Evolutionary conservation across 2,797 vertebrate genomes (phyloP).

Genomic region (Clarias pachynema): DNA sequence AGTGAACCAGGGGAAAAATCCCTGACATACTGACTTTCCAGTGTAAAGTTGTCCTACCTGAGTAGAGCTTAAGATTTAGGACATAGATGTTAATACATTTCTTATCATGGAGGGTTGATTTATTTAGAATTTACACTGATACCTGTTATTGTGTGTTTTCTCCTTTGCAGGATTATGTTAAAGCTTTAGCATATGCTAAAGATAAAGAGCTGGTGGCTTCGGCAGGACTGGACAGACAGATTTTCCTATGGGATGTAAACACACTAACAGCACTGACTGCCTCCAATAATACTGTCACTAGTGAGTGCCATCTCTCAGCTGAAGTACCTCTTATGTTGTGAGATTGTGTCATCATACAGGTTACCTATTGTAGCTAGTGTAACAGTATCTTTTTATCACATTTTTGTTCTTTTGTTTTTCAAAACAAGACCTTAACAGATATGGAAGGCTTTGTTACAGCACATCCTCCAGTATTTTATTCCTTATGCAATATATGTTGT

Average conservation of each 20-base stretch:
- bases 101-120: background rate
- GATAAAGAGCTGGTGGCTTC: conserved; percentile 88
- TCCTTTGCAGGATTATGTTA: conserved; percentile 82
- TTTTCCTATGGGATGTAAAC: conserved; percentile 91
- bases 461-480: background rate
- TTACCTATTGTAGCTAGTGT: background rate
- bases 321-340: background rate
- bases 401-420: too few species aligned
- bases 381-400: too few species aligned
- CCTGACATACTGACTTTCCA: background rate
- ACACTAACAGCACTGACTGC: conserved; percentile 87
- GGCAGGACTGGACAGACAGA: conserved; percentile 86
- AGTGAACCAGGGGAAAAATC: background rate
- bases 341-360: background rate
- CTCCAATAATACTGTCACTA: conserved; percentile 89
- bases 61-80: too few species aligned
- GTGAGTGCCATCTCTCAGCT: conserved; percentile 66
- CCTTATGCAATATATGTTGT: background rate
- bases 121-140: background rate
- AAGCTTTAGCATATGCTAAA: conserved; percentile 88
- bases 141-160: background rate
- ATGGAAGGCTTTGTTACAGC: background rate
- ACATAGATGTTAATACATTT: background rate
- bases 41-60: background rate
- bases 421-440: background rate